phyloP scores from a whole-genome alignment of 2,113 vertebrate genomes.

The Ceyx cyanopectus region DNA sequence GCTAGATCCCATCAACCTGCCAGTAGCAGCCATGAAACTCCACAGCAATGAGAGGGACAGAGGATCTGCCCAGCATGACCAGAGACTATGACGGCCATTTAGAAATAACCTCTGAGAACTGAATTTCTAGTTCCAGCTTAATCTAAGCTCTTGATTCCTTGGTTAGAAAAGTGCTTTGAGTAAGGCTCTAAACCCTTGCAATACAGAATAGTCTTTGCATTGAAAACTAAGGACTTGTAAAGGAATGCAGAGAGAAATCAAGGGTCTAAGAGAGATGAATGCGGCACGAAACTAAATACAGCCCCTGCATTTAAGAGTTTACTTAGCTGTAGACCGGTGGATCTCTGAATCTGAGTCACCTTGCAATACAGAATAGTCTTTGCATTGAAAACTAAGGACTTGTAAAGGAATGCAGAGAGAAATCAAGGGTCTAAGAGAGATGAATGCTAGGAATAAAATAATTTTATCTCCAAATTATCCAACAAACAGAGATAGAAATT shows the following conservation, averaged over 20 bases:
- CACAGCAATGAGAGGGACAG: constrained; percentile 12
- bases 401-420: not conserved
- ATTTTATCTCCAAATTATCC: not conserved
- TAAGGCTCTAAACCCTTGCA: constrained; percentile 1
- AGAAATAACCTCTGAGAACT: not conserved
- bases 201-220: not conserved
- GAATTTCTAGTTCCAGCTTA: not conserved
- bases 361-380: not conserved
- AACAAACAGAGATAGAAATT: not conserved
- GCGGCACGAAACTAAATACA: not conserved
- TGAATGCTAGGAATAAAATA: not conserved
- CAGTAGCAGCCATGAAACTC: not conserved
- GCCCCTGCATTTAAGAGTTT: not conserved
- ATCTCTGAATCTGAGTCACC: not conserved
- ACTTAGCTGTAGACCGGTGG: not conserved
- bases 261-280: not conserved
- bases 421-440: not conserved
- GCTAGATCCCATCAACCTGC: not conserved
- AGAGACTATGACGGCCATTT: not conserved
- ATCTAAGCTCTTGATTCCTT: constrained; percentile 28
- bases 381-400: not conserved
- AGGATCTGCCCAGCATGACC: not conserved
- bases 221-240: not conserved
- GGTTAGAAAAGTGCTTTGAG: constrained; percentile 55
- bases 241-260: not conserved